Evolutionary conservation across 2,113 vertebrate genomes (phyloP), one percentile per base, ranked within the genome.

Genomic region (Nothocercus nigrocapillus): DNA sequence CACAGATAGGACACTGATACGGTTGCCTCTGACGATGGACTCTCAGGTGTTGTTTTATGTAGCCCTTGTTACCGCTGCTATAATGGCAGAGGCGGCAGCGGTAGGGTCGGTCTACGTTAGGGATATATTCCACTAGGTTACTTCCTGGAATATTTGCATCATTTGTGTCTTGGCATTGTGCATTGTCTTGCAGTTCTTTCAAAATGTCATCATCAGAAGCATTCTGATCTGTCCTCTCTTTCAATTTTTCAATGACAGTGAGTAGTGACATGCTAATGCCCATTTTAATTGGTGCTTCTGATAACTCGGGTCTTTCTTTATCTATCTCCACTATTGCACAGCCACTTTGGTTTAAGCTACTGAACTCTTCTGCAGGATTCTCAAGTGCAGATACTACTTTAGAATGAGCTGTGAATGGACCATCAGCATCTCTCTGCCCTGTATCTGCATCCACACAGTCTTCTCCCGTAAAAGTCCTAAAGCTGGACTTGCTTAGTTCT

Each of bases 1-100:
- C 99, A 53, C 99, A 99, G 97, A 99, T 99, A 18, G 99, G 99
- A 91, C 99, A 99, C 98, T 99, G 99, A 82, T 99, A 99, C 0
- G 99, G 99, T 96, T 98, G 98, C 69, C 98, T 97, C 96, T 99
- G 99, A 27, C 99, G 98, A 77, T 99, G 99, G 27, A 99, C 99
- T 5, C 99, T 97, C 70, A 99, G 94, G 95, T 99, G 99, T 95
- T 99, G 99, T 34, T 99, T 99, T 78, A 99, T 98, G 98, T 99
- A 99, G 58, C 99, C 99, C 96, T 99, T 99, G 95, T 99, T 99
- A 34, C 98, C 98, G 9, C 99, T 99, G 77, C 98, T 98, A 77
- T 99, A 99, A 94, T 98, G 98, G 85, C 99, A 99, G 44, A 99
- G 94, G 32, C 99, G 98, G 80, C 99, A 99, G 28, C 98, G 98